Evolutionary conservation across 2,797 vertebrate genomes (phyloP).

Genomic region (Tokudaia tokunoshimensis): DNA sequence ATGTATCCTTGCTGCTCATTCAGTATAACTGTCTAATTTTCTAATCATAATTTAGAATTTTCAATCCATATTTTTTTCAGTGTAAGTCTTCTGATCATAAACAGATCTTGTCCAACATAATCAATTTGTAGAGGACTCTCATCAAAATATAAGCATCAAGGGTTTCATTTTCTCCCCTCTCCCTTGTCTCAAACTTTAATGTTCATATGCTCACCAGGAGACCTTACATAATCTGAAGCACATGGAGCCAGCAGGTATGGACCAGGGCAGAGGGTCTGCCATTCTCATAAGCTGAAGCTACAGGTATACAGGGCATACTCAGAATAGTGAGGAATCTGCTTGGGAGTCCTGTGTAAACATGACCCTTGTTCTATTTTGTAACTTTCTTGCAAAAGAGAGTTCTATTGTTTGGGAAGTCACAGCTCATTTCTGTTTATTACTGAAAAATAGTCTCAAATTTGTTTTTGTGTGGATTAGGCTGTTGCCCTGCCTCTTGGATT

Average conservation of each 20-base stretch:
- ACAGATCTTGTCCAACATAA: not conserved
- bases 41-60: not conserved
- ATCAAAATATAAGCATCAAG: not conserved
- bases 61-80: not conserved
- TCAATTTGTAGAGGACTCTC: not conserved
- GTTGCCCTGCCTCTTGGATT: not conserved
- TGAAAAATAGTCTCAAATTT: not conserved
- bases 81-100: not conserved
- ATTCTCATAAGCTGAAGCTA: not conserved
- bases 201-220: not conserved
- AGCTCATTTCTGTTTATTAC: not conserved
- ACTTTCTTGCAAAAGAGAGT: not conserved
- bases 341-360: not conserved
- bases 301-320: not conserved
- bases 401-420: not conserved
- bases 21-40: not conserved
- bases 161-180: not conserved
- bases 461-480: not conserved
- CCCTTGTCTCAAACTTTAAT: not conserved
- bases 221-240: not conserved
- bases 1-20: not conserved
- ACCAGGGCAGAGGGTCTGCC: not conserved
- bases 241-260: not conserved
- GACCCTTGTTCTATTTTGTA: not conserved
- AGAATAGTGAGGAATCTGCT: not conserved